A percentile compares a stretch with the other conserved stretches of the same genome.
Evolutionary conservation across 2,888 invertebrate species (phyloP).

Genomic region (Lottia gigantea): DNA sequence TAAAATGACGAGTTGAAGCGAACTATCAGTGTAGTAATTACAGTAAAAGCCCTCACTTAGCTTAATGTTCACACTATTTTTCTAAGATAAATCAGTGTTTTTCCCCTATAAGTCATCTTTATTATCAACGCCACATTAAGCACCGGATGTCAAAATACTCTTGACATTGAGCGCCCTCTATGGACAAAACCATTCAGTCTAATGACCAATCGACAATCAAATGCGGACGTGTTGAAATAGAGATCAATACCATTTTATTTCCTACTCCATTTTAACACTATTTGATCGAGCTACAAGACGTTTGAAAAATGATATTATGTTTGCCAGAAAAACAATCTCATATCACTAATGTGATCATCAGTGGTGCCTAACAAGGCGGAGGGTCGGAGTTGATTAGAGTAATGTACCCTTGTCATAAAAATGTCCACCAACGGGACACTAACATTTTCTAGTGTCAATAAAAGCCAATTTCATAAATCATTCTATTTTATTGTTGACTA

Average conservation of each 20-base stretch:
- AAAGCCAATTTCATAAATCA: slow-evolving; percentile 8
- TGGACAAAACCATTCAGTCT: slow-evolving; percentile 11
- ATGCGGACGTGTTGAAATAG: slow-evolving; percentile 6
- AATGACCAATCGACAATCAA: slow-evolving; percentile 8
- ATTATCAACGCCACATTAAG: slow-evolving; percentile 11
- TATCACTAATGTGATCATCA: slow-evolving; percentile 9
- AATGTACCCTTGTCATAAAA: slow-evolving; percentile 10
- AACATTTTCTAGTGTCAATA: slow-evolving; percentile 11
- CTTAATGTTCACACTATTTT: slow-evolving; percentile 11
- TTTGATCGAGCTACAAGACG: slow-evolving; percentile 1
- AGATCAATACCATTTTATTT: slow-evolving; percentile 9
- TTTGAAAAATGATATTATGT: slow-evolving; percentile 10
- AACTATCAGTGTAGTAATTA: slow-evolving; percentile 6
- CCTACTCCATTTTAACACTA: neutral
- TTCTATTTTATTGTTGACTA: slow-evolving; percentile 5
- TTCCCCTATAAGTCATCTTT: slow-evolving; percentile 8
- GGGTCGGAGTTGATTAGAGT: slow-evolving; percentile 8
- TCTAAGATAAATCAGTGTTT: slow-evolving; percentile 7
- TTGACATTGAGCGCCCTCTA: slow-evolving; percentile 10
- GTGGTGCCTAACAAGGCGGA: slow-evolving; percentile 6
- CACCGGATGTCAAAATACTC: slow-evolving; percentile 4
- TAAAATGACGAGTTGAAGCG: slow-evolving; percentile 8
- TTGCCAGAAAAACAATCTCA: slow-evolving; percentile 8
- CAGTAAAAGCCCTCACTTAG: slow-evolving; percentile 11
- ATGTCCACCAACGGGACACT: slow-evolving; percentile 11